These are phyloP conservation scores for Malurus leucopterus DNA, from an alignment of 2,797 vertebrate genomes.

Conservation along the genomic window DNA sequence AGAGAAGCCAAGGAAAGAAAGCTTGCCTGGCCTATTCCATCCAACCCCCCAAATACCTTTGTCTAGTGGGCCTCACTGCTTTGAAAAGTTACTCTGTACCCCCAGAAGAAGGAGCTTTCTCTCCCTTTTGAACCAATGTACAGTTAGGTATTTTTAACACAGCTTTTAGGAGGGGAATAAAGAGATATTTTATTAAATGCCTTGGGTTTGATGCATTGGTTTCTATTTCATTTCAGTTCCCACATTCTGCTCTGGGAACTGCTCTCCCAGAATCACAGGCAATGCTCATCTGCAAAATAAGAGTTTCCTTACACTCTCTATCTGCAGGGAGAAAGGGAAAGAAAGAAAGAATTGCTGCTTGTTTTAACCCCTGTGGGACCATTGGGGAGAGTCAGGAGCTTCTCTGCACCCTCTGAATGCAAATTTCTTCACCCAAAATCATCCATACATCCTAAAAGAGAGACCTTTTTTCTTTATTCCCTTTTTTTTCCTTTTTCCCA, in stretches of 20 bases:
- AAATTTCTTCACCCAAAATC: not conserved
- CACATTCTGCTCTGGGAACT: not conserved
- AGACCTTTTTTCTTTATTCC: not conserved
- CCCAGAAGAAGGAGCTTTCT: slow-evolving; percentile 5
- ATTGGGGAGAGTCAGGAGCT: no score
- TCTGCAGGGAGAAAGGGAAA: not conserved
- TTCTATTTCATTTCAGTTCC: not conserved
- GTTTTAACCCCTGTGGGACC: not conserved
- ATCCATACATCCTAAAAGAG: not conserved
- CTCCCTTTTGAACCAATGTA: not conserved
- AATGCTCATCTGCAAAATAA: not conserved
- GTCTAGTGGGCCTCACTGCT: slow-evolving; percentile 69
- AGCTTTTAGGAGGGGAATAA: not conserved
- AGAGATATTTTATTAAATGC: slow-evolving; percentile 57
- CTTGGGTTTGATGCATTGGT: not conserved
- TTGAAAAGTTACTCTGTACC: not conserved
- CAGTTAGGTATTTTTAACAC: slow-evolving; percentile 26
- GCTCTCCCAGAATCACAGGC: not conserved
- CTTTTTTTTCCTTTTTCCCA: not conserved
- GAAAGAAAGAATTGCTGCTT: not conserved
- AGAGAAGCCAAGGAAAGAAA: slow-evolving; percentile 90
- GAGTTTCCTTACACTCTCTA: not conserved
- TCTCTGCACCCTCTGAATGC: no score
- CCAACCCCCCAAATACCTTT: slow-evolving; percentile 91
- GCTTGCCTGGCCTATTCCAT: slow-evolving; percentile 89